Evolutionary conservation across 2,888 invertebrate species (phyloP).

Genomic region (Coremacera marginata): DNA sequence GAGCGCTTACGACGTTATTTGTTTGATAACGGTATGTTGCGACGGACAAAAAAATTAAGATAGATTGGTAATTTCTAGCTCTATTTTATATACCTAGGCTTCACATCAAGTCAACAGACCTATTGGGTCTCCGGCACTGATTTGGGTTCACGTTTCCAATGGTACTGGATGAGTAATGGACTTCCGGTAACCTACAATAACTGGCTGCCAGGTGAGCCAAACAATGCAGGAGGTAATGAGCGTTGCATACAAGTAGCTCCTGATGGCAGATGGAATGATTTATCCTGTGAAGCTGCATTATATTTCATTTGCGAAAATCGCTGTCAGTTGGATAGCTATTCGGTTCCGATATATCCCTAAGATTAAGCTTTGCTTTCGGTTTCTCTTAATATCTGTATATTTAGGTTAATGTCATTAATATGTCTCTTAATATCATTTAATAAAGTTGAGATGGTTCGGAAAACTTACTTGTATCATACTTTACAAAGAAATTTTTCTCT

Average conservation of each 20-base stretch:
- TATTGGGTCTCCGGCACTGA: constrained; percentile 52
- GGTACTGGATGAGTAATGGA: constrained; percentile 52
- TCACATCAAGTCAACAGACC: background rate
- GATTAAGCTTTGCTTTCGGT: too few relatives aligned
- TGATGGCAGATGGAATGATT: constrained; percentile 45
- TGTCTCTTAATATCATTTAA: background rate
- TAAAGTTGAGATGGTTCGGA: background rate
- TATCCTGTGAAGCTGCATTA: constrained; percentile 27
- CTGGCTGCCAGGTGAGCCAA: constrained; percentile 39
- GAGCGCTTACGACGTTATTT: constrained; percentile 37
- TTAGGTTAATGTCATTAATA: too few relatives aligned
- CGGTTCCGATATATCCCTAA: constrained; percentile 8
- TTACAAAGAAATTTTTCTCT: too few relatives aligned
- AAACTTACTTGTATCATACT: background rate
- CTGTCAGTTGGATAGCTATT: constrained; percentile 37
- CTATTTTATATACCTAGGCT: background rate
- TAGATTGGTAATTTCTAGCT: background rate
- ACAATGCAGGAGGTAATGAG: background rate
- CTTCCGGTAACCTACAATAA: constrained; percentile 41
- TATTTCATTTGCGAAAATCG: constrained; percentile 50
- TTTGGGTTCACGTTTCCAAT: constrained; percentile 29
- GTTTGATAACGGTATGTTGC: constrained; percentile 25
- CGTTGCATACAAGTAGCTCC: constrained; percentile 44
- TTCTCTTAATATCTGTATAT: background rate
- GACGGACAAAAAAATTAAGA: too few relatives aligned